A percentile compares a stretch with the other conserved stretches of the same genome.
These are phyloP conservation scores for Operophtera brumata DNA, from an alignment of 2,888 invertebrate species.

Conservation along the genomic window DNA sequence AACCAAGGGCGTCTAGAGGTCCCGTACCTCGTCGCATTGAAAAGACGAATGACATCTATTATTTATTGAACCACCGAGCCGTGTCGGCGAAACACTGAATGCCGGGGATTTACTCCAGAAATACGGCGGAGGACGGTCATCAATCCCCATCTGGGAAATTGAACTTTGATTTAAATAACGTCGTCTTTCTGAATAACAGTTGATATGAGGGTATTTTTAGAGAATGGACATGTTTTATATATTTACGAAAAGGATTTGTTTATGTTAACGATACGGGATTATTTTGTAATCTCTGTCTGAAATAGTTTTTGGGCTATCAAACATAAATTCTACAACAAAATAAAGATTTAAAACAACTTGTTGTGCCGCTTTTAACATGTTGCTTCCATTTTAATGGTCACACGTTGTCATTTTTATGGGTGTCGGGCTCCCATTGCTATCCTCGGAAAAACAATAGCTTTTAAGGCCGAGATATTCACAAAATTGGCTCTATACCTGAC, in stretches of 20 bases:
- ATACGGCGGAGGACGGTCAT: constrained; percentile 39
- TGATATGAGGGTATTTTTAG: constrained; percentile 6
- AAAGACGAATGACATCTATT: constrained; percentile 62
- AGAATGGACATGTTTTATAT: not conserved
- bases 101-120: constrained; percentile 47
- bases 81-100: constrained; percentile 44
- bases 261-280: not conserved
- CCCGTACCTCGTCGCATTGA: constrained; percentile 38
- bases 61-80: constrained; percentile 52
- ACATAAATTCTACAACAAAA: not conserved
- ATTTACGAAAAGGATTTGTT: not conserved
- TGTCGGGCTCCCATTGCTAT: not conserved
- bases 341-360: not conserved
- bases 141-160: constrained; percentile 40
- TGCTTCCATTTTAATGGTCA: too few species aligned
- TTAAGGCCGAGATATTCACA: not conserved
- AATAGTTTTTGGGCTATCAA: not conserved
- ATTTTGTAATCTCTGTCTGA: not conserved
- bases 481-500: constrained; percentile 13
- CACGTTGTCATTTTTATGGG: not conserved
- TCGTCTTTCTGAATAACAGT: not conserved
- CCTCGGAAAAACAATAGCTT: constrained; percentile 5
- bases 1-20: constrained; percentile 65
- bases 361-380: too few species aligned
- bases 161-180: constrained; percentile 30